Evolutionary conservation across 2,113 vertebrate species (phyloP).

Genomic region (zebrafish (Danio rerio)): GRCz12tu NC_133186.1:40123501-40124000

Average conservation of each 20-base stretch:
- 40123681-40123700: neutral
- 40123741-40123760: neutral
- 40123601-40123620: constrained; percentile 20
- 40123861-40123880: no score
- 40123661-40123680: no score
- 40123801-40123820: neutral
- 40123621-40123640: neutral
- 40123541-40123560: constrained; percentile 34
- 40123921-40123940: no score
- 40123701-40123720: neutral
- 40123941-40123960: no score
- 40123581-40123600: constrained; percentile 29
- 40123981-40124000: no score
- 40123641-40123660: neutral
- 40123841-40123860: no score
- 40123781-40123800: neutral
- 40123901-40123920: no score
- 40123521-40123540: neutral
- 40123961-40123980: no score
- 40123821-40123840: no score
- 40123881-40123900: no score
- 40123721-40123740: neutral
- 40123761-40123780: neutral
- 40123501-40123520: neutral
- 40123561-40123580: constrained; percentile 45